These are phyloP conservation scores for Rana temporaria DNA, from an alignment of 2,113 vertebrate genomes.

Conservation along the genomic window DNA sequence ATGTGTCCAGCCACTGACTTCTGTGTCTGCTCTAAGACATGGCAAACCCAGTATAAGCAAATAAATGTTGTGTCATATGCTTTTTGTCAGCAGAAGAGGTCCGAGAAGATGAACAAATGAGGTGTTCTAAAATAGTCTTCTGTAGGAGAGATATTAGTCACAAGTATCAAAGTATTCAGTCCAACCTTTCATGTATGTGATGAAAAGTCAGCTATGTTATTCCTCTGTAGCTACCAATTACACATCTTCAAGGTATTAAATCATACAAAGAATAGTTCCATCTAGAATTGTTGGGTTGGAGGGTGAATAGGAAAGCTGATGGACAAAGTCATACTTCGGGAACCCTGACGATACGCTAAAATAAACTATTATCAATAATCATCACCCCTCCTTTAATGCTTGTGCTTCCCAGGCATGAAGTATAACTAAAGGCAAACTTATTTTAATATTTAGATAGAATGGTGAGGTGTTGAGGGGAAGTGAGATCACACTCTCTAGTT, in stretches of 20 bases:
- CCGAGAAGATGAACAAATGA: slow-evolving; percentile 13
- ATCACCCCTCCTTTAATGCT: no score
- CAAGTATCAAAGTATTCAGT: not conserved
- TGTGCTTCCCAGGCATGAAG: no score
- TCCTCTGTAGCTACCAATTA: not conserved
- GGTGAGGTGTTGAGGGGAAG: no score
- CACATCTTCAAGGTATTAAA: not conserved
- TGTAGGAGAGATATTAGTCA: not conserved
- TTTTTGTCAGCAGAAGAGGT: slow-evolving; percentile 7
- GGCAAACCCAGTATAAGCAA: slow-evolving; percentile 11
- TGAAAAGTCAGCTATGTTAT: not conserved
- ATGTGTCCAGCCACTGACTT: not conserved
- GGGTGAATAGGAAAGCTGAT: no score
- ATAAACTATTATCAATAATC: no score
- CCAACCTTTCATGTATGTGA: not conserved
- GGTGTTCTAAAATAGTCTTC: not conserved
- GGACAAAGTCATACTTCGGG: no score
- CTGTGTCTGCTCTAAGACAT: not conserved
- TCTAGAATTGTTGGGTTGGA: no score
- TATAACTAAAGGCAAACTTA: no score
- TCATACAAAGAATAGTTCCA: not conserved
- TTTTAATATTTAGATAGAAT: no score
- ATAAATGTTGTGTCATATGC: slow-evolving; percentile 18
- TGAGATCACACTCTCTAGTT: no score
- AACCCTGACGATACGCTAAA: no score